Percentiles rank a stretch among this genome's conserved stretches.
Conservation (phyloP, 2,113 vertebrate genomes). For the Leiothrix lutea region DNA sequence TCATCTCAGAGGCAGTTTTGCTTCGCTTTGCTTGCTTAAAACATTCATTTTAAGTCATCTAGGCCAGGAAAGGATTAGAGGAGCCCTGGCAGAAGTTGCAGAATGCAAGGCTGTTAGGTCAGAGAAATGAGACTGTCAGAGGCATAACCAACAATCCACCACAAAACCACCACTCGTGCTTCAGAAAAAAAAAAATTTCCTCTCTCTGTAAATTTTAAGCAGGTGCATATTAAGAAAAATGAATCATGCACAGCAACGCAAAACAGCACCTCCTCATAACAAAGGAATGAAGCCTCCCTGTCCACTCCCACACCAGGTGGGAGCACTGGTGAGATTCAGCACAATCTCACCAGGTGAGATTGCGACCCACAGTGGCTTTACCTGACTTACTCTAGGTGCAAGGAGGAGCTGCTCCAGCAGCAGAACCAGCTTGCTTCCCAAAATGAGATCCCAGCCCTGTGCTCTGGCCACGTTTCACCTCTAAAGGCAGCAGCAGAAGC, state of each 20-base stretch:
- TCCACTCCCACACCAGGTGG: not conserved
- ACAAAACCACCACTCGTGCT: not conserved
- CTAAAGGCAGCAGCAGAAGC: not conserved
- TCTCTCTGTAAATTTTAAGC: not conserved
- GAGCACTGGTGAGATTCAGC: too few species aligned
- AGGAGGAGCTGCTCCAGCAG: not conserved
- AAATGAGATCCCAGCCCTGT: not conserved
- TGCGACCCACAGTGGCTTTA: not conserved
- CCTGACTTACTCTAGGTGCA: not conserved
- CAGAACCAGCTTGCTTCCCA: not conserved
- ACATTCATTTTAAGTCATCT: conserved; percentile 42
- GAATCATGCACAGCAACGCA: not conserved
- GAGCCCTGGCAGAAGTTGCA: conserved; percentile 23
- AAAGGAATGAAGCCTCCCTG: not conserved
- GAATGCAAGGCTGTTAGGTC: conserved; percentile 3
- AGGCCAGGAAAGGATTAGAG: conserved; percentile 57
- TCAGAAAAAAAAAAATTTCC: not conserved
- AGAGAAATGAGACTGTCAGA: conserved; percentile 9
- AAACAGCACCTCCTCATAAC: not conserved
- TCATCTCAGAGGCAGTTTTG: conserved; percentile 20
- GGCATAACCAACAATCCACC: conserved; percentile 3
- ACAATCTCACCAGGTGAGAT: not conserved
- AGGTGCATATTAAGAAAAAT: not conserved
- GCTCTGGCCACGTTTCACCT: not conserved
- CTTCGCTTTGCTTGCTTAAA: conserved; percentile 33